Evolutionary conservation across 2,797 vertebrate genomes (phyloP).

Genomic region (Varecia variegata): DNA sequence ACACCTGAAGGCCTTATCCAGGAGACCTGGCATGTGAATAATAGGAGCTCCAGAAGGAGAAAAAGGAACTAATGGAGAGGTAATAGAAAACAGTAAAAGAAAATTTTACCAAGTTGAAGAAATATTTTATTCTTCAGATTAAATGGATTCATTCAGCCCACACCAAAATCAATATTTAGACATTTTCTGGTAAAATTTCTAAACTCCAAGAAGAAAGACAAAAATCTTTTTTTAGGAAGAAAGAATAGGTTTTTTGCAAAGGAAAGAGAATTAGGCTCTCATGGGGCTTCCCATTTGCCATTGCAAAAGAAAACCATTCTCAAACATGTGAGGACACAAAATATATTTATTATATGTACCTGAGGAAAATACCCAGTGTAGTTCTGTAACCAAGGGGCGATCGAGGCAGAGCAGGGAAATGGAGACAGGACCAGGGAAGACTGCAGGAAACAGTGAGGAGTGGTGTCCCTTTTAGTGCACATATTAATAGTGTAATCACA

Average conservation of each 20-base stretch:
- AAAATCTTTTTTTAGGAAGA: neutral
- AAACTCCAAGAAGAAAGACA: neutral
- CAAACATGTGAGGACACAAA: neutral
- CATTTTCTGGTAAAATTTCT: neutral
- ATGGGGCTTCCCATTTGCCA: neutral
- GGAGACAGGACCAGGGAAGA: neutral
- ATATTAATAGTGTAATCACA: neutral
- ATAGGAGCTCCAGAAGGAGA: neutral
- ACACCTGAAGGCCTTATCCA: neutral
- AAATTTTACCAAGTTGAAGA: neutral
- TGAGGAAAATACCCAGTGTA: neutral
- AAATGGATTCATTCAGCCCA: neutral
- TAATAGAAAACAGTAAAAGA: neutral
- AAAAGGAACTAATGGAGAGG: neutral
- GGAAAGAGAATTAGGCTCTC: neutral
- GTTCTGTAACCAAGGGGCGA: rapidly evolving
- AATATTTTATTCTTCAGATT: neutral
- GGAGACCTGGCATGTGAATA: neutral
- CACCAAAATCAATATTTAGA: neutral
- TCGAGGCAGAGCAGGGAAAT: neutral
- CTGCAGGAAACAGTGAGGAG: neutral
- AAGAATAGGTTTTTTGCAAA: neutral
- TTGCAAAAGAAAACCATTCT: neutral
- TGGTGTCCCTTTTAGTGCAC: rapidly evolving
- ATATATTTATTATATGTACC: too few species aligned